A percentile compares a stretch with the other conserved stretches of the same genome.
phyloP scores from a whole-genome alignment of 1,140 invertebrate genomes.

The Sycophila sp. region DNA sequence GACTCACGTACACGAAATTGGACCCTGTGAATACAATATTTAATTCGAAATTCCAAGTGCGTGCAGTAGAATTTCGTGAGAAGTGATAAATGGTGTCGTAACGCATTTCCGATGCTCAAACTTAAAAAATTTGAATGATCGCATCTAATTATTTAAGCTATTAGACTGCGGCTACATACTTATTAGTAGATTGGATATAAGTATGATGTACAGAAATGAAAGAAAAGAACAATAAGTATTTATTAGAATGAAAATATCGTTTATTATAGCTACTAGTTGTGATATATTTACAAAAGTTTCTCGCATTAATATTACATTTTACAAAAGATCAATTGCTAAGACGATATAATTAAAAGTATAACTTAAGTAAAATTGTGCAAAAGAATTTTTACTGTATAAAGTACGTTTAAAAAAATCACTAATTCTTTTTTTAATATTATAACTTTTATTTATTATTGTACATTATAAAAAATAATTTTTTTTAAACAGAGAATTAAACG shows the following conservation, averaged over 20 bases:
- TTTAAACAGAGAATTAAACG: conserved; percentile 17
- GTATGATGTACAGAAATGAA: too few relatives aligned
- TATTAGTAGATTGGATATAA: too few relatives aligned
- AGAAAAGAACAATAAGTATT: background rate
- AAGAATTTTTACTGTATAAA: conserved; percentile 34
- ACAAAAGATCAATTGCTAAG: conserved; percentile 14
- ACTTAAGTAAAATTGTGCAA: conserved; percentile 29
- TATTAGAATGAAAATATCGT: conserved; percentile 29
- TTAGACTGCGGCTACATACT: too few relatives aligned
- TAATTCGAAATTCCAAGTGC: too few relatives aligned
- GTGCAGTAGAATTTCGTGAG: too few relatives aligned
- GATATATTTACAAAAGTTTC: conserved; percentile 31
- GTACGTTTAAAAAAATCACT: background rate
- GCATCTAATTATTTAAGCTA: too few relatives aligned
- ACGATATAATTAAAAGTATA: conserved; percentile 18
- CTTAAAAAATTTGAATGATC: too few relatives aligned
- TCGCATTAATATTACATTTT: conserved; percentile 17
- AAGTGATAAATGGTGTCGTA: too few relatives aligned
- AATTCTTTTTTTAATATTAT: conserved; percentile 17
- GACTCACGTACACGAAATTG: too few relatives aligned
- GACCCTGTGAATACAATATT: too few relatives aligned
- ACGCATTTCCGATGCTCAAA: too few relatives aligned
- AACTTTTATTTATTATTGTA: conserved; percentile 34
- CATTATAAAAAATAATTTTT: conserved; percentile 34
- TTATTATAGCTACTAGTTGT: conserved; percentile 31